Percentiles rank a stretch among this genome's conserved stretches.
phyloP scores from a whole-genome alignment of 2,113 vertebrate species.

The Lophotis ruficrista region DNA sequence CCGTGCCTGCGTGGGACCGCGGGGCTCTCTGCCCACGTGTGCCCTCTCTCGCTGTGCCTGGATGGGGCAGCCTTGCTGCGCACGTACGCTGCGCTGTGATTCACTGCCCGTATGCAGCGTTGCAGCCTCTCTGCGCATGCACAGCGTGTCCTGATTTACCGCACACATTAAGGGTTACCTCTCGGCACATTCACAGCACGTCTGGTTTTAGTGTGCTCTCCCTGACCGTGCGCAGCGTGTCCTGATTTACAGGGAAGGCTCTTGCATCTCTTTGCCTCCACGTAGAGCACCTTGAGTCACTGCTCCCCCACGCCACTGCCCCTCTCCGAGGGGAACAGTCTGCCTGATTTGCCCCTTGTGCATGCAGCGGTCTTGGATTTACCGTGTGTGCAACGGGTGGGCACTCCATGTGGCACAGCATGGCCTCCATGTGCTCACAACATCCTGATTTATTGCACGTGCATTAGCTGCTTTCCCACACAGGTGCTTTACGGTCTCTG shows the following conservation, averaged over 20 bases:
- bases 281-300: background rate
- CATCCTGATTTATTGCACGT: background rate
- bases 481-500: background rate
- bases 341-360: background rate
- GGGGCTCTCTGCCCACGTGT: background rate
- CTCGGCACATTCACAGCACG: background rate
- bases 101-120: background rate
- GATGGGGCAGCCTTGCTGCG: background rate
- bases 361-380: background rate
- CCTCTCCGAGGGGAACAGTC: background rate
- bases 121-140: background rate
- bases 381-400: accelerated
- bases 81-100: background rate
- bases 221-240: accelerated
- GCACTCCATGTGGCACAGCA: accelerated
- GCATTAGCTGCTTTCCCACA: background rate
- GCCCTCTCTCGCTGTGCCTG: background rate
- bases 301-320: background rate
- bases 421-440: background rate
- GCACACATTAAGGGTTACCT: background rate
- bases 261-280: background rate
- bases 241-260: background rate
- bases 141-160: background rate
- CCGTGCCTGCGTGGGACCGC: background rate
- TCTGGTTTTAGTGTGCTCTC: background rate